Evolutionary conservation across 2,888 invertebrate species (phyloP), one percentile per base, ranked within the genome.

Genomic region (Drosophila helvetica): DNA sequence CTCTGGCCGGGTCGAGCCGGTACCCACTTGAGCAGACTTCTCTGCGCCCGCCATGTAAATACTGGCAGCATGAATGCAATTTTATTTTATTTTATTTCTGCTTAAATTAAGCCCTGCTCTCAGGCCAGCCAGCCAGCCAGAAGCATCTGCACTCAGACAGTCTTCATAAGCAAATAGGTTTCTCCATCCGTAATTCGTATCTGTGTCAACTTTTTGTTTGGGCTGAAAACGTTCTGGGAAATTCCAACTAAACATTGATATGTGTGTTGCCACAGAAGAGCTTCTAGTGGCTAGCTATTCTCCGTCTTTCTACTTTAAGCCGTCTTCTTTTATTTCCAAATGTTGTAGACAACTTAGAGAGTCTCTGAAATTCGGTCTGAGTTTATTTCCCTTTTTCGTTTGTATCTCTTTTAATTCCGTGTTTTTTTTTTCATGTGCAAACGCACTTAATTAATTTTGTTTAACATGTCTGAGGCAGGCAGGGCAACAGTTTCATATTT

Each of bases 371-470:
- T 48, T 58, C 68, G 67, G 12, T 48, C 2, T n/a, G 27, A 22
- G 10, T 52, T 19, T 42, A 8, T 7, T 7, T 9, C 10, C 7
- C 18, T 12, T 8, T 8, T n/a, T 17, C 30, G 6, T 42, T 12
- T 51, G 15, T 6, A 38, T 15, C 15, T 38, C 33, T 38, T 38
- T 38, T 38, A 38, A 38, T 38, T n/a, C 7, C 38, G n/a, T 53
- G 7, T 27, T 65, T 45, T 54, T 47, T 45, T 74, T 48, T 53
- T 25, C 54, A 43, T 58, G 59, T 47, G 52, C 47, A 69, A 75
- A 72, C 71, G 69, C 65, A 76, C 80, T 82, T 81, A 81, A 81
- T 81, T 81, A 85, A 81, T 85, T 85, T 85, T 81, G 72, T 79
- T 81, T 74, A 70, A 74, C 76, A 58, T 64, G 66, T 50, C 68